phyloP scores from a whole-genome alignment of 2,797 vertebrate genomes.

The Dendrocincla tyrannina region DNA sequence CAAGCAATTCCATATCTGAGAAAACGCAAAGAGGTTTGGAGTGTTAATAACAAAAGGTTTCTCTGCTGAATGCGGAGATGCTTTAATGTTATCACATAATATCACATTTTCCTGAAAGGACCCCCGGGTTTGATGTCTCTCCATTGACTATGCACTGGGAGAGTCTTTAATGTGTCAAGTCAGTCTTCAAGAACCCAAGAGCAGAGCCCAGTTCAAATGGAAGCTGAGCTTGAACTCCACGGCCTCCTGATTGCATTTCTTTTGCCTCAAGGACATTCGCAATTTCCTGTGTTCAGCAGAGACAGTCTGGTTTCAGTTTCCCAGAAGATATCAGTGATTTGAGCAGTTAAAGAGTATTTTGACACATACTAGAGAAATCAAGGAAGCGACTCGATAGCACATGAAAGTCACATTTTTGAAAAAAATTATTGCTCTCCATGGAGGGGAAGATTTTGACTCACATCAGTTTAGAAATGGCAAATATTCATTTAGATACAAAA shows the following conservation, averaged over 20 bases:
- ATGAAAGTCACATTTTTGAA: not conserved
- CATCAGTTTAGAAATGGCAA: not conserved
- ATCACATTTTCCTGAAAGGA: not conserved
- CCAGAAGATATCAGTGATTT: not conserved
- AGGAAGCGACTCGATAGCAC: not conserved
- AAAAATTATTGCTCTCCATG: not conserved
- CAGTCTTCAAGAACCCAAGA: not conserved
- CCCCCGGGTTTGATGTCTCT: not conserved
- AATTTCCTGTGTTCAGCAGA: constrained; percentile 9
- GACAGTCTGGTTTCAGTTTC: not conserved
- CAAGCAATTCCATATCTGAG: not conserved
- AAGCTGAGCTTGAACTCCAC: not conserved
- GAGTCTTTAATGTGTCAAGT: not conserved
- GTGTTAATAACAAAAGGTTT: not conserved
- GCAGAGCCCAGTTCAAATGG: not conserved
- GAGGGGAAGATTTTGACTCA: not conserved
- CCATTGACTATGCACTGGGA: not conserved
- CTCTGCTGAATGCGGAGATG: not conserved
- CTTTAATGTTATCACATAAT: not conserved
- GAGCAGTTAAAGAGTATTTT: not conserved
- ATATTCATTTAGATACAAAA: not conserved
- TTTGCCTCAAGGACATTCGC: constrained; percentile 9
- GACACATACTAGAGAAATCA: not conserved
- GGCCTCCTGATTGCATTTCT: not conserved
- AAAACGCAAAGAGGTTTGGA: not conserved